Evolutionary conservation across 1,140 invertebrate genomes (phyloP), one percentile per base, ranked within the genome.

Genomic region (Heterodera schachtii): DNA sequence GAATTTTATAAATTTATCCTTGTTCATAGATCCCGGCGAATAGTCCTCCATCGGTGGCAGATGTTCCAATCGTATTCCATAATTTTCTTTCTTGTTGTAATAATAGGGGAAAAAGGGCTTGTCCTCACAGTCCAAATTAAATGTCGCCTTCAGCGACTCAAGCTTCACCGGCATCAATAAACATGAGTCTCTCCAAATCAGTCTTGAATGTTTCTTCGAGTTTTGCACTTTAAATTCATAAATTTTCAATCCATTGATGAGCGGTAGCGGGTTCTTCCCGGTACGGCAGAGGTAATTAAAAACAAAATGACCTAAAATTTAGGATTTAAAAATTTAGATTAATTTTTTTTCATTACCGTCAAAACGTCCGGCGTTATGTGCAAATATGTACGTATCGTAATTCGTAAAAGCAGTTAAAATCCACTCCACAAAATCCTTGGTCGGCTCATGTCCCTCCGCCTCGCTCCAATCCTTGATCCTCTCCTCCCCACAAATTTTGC

Each of bases 201-300:
- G 31, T 4, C 0, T 71, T 31, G 69, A 71, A 31, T 71, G 69
- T 46, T 43, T 41, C 31, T 71, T 71, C 31, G 31, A 43, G 9
- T 71, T 71, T 31, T 41, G 31, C 31, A 71, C 69, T 19, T 7
- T 71, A 16, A 71, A 71, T 71, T 71, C 69, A 19, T 43, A 71
- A 43, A 71, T 71, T 19, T 71, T 71, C 13, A 71, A 31, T 11
- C 69, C 69, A 5, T 71, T 71, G 9, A 71, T 43, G 13, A 46
- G 9, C 6, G 44, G 31, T 31, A 43, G 8, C 3, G 69, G 69
- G 31, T 31, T 41, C 31, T 46, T 41, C 69, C 69, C 44, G 31
- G 69, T 31, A 13, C 16, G 31, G 4, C 69, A 43, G 0, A 71
- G 31, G 16, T 71, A 71, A 0, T 71, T 71, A 46, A 71, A 41